Conservation (phyloP, 2,888 invertebrate genomes). For the Agapostemon virescens region DNA sequence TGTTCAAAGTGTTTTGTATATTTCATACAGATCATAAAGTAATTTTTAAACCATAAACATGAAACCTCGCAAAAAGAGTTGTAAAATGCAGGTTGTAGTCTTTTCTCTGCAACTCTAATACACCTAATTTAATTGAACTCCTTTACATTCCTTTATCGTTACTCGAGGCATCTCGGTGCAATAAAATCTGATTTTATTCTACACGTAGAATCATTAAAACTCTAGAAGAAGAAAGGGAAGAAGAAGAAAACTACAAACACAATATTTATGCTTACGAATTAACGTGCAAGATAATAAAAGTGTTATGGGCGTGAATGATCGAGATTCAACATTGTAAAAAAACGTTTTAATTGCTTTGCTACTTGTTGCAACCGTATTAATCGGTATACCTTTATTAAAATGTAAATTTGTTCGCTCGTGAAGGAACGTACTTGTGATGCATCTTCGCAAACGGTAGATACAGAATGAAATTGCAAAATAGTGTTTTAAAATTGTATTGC, state of each 20-base stretch:
- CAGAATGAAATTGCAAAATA: no score
- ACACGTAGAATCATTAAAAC: not conserved
- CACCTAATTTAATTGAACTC: no score
- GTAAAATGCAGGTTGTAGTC: no score
- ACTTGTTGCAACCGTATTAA: not conserved
- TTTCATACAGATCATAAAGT: no score
- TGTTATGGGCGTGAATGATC: not conserved
- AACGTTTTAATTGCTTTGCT: not conserved
- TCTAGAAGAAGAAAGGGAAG: not conserved
- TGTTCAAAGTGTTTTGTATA: no score
- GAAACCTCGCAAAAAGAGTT: no score
- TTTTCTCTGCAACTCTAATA: no score
- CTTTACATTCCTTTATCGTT: no score
- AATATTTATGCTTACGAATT: not conserved
- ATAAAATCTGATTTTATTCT: not conserved
- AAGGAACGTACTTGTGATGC: not conserved
- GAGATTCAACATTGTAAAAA: not conserved
- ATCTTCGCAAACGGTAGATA: not conserved
- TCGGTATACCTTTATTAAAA: not conserved
- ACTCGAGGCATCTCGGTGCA: no score
- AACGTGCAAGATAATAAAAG: not conserved
- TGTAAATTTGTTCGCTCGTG: not conserved
- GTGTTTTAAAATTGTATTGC: no score
- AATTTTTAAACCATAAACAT: no score
- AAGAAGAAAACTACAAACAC: not conserved